A percentile compares a stretch with the other conserved stretches of the same genome.
These are phyloP conservation scores for Dicrostonyx torquatus DNA, from an alignment of 2,797 vertebrate genomes.

Conservation along the genomic window DNA sequence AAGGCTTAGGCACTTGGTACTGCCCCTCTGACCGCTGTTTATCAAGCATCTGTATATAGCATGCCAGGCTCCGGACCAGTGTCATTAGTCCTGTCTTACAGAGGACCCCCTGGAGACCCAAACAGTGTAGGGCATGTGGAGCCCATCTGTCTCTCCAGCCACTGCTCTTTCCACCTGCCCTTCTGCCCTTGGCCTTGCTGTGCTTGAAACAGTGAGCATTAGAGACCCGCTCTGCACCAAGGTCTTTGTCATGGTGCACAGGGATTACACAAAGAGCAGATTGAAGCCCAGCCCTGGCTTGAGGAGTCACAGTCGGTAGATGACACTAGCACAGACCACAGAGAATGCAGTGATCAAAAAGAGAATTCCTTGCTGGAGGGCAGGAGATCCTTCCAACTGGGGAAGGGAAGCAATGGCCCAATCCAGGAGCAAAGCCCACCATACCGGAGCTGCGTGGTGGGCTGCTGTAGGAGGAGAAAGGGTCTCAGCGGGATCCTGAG, in stretches of 20 bases:
- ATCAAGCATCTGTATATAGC: not conserved
- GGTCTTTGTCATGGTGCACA: not conserved
- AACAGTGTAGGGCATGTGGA: fast-evolving
- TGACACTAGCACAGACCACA: not conserved
- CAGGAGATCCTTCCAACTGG: not conserved
- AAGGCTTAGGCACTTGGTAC: not conserved
- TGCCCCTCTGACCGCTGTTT: not conserved
- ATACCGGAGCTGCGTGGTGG: not conserved
- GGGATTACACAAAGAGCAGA: not conserved
- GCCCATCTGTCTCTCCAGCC: fast-evolving
- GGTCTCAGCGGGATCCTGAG: not conserved
- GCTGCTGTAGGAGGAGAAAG: no score
- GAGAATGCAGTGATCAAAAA: not conserved
- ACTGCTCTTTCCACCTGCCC: not conserved
- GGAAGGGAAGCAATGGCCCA: not conserved
- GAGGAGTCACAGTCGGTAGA: not conserved
- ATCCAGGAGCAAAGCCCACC: not conserved
- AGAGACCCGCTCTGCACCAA: not conserved
- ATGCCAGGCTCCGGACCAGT: not conserved
- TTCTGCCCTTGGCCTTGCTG: not conserved
- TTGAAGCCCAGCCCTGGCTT: not conserved
- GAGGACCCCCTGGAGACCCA: not conserved
- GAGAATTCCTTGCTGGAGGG: not conserved
- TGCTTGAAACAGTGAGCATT: not conserved
- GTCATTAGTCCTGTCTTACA: not conserved